A percentile compares a stretch with the other conserved stretches of the same genome.
phyloP scores from a whole-genome alignment of 1,140 invertebrate species.

The Caenorhabditis inopinata region DNA sequence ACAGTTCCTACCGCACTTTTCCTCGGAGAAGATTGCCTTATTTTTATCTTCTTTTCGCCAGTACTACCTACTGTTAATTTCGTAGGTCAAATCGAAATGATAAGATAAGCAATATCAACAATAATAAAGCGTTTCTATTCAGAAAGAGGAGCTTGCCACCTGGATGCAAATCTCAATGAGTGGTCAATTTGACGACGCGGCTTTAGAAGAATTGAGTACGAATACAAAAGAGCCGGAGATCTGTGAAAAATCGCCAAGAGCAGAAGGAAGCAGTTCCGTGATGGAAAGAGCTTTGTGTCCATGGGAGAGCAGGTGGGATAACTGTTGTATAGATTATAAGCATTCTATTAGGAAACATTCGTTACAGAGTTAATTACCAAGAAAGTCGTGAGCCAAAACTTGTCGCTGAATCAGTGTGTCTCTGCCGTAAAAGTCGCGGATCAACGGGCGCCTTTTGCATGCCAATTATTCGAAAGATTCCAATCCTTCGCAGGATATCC shows the following conservation, averaged over 20 bases:
- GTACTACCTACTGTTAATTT: not conserved
- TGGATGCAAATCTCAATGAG: conserved; percentile 39
- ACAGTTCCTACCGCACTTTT: conserved; percentile 14
- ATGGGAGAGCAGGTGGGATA: conserved; percentile 29
- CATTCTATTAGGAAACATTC: not conserved
- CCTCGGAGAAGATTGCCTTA: not conserved
- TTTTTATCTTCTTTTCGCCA: not conserved
- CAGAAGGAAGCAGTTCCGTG: conserved; percentile 18
- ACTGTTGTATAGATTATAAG: not conserved
- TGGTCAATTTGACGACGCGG: not conserved
- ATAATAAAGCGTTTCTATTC: not conserved
- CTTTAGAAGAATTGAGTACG: conserved; percentile 24
- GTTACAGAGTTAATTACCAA: conserved; percentile 38
- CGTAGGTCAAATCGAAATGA: not conserved
- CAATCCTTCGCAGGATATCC: conserved; percentile 23
- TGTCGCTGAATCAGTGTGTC: conserved; percentile 32
- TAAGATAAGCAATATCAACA: not conserved
- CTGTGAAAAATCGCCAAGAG: conserved; percentile 33
- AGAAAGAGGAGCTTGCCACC: conserved; percentile 36
- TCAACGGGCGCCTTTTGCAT: conserved; percentile 39
- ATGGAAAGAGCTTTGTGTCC: conserved; percentile 42
- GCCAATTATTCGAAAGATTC: conserved; percentile 38
- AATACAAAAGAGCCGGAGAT: conserved; percentile 22
- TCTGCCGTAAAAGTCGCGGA: conserved; percentile 37
- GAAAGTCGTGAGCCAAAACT: conserved; percentile 35